Evolutionary conservation across 2,113 vertebrate species (phyloP), one percentile per base, ranked within the genome.

Genomic region (Trochalopteron elliotii): DNA sequence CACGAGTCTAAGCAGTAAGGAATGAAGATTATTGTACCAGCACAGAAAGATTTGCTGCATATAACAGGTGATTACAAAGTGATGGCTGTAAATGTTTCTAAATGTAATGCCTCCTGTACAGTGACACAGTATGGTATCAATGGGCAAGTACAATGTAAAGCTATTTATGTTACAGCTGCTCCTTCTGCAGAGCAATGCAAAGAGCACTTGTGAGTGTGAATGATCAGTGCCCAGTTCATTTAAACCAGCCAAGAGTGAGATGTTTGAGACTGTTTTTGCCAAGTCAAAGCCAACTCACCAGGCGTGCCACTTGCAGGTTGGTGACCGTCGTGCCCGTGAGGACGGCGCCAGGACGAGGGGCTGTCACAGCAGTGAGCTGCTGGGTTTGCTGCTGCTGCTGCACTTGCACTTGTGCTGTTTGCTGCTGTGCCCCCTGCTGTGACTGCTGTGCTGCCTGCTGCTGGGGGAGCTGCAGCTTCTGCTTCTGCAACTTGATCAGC

Each of bases 241-340:
- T 42, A 78, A 88, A 68, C 12, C 49, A 75, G n/a, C 19, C 59
- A 37, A 64, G 28, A 71, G 17, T 4, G 37, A 78, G 39, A 35
- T 44, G 30, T 47, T 45, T 55, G 64, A 68, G 37, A 10, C 28
- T 6, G 7, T 3, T 82, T 59, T 39, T 50, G 22, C 42, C 23
- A 83, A 64, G 60, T 9, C 49, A 64, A 35, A 63, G n/a, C 23
- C 64, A 33, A 97, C 98, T 99, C 98, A 99, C 99, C 80, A 99
- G 98, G 87, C 99, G 98, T 87, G 99, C 97, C 80, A 99, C 98
- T 75, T 99, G 99, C 69, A 99, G 98, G 97, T 98, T 99, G 87
- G 99, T 95, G 68, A 99, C 98, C 0, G 99, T 98, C 5, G 99
- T 98, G 95, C 98, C 98, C 0, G 99, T 97, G 82, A 99, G 98